These are phyloP conservation scores for Pyrgus malvae DNA, from an alignment of 2,888 invertebrate genomes.

Conservation along the genomic window DNA sequence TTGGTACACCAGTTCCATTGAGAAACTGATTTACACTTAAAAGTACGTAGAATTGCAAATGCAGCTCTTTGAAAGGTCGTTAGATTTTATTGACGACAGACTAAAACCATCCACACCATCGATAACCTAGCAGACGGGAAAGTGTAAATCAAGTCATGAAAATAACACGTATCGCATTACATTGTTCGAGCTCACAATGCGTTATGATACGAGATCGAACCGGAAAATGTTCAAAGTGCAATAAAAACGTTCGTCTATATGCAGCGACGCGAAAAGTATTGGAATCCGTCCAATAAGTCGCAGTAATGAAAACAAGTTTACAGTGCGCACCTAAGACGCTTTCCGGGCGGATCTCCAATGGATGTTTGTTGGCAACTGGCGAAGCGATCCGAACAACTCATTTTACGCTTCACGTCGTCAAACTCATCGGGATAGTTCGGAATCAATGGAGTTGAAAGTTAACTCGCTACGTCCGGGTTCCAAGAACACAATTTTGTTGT, in stretches of 20 bases:
- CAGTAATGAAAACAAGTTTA: slow-evolving; percentile 76
- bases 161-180: slow-evolving; percentile 20
- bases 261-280: slow-evolving; percentile 73
- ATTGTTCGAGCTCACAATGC: slow-evolving; percentile 28
- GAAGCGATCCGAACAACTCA: slow-evolving; percentile 69
- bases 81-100: no score
- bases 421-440: slow-evolving; percentile 55
- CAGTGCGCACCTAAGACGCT: slow-evolving; percentile 62
- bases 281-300: slow-evolving; percentile 75
- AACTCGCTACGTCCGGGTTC: slow-evolving; percentile 38
- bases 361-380: slow-evolving; percentile 63
- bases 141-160: neutral
- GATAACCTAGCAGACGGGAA: neutral
- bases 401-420: slow-evolving; percentile 70
- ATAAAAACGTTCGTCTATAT: slow-evolving; percentile 55
- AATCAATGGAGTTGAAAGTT: slow-evolving; percentile 54
- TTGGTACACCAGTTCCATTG: neutral
- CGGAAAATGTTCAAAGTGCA: slow-evolving; percentile 55
- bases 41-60: neutral
- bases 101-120: no score
- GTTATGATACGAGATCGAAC: slow-evolving; percentile 37
- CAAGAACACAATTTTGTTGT: no score
- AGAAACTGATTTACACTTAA: no score
- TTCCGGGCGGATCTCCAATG: slow-evolving; percentile 72
- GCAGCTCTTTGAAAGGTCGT: no score